Percentiles rank a stretch among this genome's conserved stretches.
phyloP scores from a whole-genome alignment of 2,113 vertebrate species.

The Alouatta palliata region DNA sequence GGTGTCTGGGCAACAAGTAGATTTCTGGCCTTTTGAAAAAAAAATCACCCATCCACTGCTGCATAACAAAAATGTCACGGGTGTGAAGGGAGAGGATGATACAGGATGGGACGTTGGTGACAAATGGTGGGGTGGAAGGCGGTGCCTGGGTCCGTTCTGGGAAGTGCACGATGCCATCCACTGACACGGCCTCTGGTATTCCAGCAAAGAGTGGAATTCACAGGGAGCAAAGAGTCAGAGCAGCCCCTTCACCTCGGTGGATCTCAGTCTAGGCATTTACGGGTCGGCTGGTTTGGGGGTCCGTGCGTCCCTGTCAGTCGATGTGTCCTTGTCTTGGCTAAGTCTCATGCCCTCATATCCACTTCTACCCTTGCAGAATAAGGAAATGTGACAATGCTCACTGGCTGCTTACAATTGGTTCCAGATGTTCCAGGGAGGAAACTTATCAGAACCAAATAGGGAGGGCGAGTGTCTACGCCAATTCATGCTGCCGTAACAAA shows the following conservation, averaged over 20 bases:
- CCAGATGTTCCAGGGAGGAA: background rate
- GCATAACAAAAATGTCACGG: accelerated
- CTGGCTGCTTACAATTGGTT: background rate
- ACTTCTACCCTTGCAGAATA: background rate
- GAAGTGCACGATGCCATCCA: background rate
- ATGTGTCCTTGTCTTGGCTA: background rate
- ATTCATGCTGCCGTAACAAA: background rate
- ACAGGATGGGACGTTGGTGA: background rate
- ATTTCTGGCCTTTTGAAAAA: background rate
- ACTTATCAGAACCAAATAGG: background rate
- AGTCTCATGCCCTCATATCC: accelerated
- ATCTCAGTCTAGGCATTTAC: background rate
- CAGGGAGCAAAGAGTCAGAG: background rate
- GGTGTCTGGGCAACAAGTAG: background rate
- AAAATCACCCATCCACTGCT: background rate
- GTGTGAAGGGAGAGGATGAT: background rate
- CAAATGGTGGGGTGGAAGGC: too few relatives aligned
- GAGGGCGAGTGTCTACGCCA: background rate
- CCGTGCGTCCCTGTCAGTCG: background rate
- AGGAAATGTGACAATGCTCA: background rate
- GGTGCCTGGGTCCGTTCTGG: background rate
- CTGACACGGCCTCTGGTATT: background rate
- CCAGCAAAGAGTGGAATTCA: background rate
- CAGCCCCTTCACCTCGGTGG: accelerated
- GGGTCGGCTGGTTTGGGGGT: background rate